Base-by-base conservation (phyloP, 2,113 vertebrate species). In the Dryoscopus gambensis region DNA sequence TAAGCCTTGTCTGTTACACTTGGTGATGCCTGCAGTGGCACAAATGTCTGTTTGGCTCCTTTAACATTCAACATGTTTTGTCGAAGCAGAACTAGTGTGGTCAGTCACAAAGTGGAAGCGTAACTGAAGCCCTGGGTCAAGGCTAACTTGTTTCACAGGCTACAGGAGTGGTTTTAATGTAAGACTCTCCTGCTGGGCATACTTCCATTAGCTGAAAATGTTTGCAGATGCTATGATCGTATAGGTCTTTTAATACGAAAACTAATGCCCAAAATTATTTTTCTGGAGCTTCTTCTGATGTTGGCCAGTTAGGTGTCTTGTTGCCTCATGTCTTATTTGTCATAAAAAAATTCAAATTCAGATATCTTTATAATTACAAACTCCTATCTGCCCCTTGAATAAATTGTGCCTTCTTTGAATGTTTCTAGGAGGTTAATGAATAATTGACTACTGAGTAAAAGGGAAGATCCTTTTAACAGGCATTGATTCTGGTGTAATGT, bases 341-440 rank as follows among this genome's bases (percentile, higher is more conserved):
- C 42, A 76, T 53, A 9, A 93, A 84, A 81, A 85, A 77, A 76
- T 10, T 50, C n/a, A 69, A 79, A 62, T 57, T 59, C 42, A 44
- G 6, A n/a, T 70, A 30, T 84, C 55, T 80, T 80, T 70, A 22
- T 67, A 77, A 77, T 78, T 84, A 60, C 4, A 52, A 49, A 86
- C 90, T 88, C 33, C 52, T 74, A 8, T 77, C 68, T 39, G 75
- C 80, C 55, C 35, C 87, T 59, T 55, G 69, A 93, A 93, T 83
- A 87, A 96, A 60, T 79, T 68, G 17, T 87, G 56, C 52, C 35
- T 78, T 68, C 57, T 91, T 82, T 1, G 27, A 93, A 50, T 87
- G 39, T 83, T 95, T 96, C 62, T 53, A 80, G 37, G 49, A 91
- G 49, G 42, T 79, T 85, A 65, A 82, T 93, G 50, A 96, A 87